Conservation (phyloP, 2,888 invertebrate genomes). For the Noctua pronuba region DNA sequence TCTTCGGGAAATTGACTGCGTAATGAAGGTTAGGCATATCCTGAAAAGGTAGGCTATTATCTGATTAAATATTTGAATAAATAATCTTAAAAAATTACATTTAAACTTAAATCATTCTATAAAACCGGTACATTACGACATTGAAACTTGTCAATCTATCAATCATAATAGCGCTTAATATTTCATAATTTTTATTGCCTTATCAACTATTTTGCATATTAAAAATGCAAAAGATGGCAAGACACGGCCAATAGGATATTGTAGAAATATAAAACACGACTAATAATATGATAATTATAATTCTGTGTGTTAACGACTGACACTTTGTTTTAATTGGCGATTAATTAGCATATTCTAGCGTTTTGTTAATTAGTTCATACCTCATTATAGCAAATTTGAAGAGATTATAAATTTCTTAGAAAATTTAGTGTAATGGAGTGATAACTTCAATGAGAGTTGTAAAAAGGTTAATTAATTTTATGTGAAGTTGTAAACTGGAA, state of each 20-base stretch:
- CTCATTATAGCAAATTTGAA: constrained; percentile 48
- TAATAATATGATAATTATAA: constrained; percentile 44
- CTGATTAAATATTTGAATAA: neutral
- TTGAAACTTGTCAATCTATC: constrained; percentile 18
- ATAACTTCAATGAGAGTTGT: constrained; percentile 20
- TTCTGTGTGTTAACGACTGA: constrained; percentile 44
- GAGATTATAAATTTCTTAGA: constrained; percentile 23
- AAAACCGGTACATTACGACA: neutral
- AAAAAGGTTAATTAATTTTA: constrained; percentile 19
- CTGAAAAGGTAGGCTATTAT: neutral
- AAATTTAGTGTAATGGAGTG: constrained; percentile 23
- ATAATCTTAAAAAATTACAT: neutral
- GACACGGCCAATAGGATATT: neutral
- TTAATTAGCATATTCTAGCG: constrained; percentile 58
- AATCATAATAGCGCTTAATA: constrained; percentile 32
- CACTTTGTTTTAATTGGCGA: constrained; percentile 59
- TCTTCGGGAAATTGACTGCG: neutral
- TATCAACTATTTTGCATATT: constrained; percentile 8
- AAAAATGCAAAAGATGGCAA: constrained; percentile 8
- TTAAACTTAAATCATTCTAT: neutral
- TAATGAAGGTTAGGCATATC: neutral
- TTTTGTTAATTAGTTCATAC: constrained; percentile 59
- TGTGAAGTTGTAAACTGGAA: constrained; percentile 1
- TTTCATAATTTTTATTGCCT: constrained; percentile 11
- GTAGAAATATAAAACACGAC: constrained; percentile 13